Conservation (phyloP, 2,797 vertebrate genomes). For the Chaetophractus vellerosus region DNA sequence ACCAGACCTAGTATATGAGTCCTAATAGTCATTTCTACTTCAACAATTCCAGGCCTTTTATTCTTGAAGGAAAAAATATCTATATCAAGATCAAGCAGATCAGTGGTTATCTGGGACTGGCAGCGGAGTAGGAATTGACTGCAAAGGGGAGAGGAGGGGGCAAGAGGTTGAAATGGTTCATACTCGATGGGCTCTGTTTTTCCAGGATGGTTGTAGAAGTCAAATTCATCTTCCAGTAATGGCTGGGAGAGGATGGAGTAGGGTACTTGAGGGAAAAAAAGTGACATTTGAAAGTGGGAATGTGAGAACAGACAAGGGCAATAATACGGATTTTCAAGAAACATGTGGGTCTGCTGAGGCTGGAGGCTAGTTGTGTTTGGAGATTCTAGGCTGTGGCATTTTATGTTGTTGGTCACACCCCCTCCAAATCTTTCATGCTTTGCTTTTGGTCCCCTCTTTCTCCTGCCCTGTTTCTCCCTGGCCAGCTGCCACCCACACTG, state of each 20-base stretch:
- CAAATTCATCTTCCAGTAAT: background rate
- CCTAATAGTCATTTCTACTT: background rate
- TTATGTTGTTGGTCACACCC: background rate
- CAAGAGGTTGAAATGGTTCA: background rate
- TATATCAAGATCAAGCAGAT: background rate
- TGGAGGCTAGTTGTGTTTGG: background rate
- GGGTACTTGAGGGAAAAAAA: background rate
- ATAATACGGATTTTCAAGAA: background rate
- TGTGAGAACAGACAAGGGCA: background rate
- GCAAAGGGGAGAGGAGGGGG: background rate
- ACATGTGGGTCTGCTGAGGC: background rate
- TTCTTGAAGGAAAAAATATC: background rate
- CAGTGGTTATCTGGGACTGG: background rate
- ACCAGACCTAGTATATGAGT: background rate
- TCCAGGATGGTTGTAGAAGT: background rate
- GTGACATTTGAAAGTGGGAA: background rate
- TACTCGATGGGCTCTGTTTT: background rate
- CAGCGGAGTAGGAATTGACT: background rate
- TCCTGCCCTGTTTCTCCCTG: background rate
- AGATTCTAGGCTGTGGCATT: background rate
- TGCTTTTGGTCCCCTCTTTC: background rate
- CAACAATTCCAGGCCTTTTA: background rate
- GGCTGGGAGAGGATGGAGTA: background rate
- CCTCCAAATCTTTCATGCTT: background rate
- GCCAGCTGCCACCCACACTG: background rate